Conservation (phyloP, 2,797 vertebrate genomes). For the Sebastes nivosus region DNA sequence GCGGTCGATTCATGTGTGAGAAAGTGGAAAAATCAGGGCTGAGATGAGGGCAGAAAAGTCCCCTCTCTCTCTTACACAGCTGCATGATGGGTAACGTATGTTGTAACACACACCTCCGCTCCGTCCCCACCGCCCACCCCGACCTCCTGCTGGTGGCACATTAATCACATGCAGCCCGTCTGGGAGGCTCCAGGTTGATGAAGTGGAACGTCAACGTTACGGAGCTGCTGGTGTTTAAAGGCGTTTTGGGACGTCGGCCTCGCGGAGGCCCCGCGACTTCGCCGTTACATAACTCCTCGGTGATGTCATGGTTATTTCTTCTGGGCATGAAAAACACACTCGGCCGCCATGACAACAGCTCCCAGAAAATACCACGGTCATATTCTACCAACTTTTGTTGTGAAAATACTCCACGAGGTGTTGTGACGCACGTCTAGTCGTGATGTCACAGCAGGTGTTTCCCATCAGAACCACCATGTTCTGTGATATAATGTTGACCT, state of each 20-base stretch:
- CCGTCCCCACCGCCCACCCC: neutral
- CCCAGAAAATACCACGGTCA: no score
- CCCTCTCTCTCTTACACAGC: neutral
- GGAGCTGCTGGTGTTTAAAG: constrained; percentile 4
- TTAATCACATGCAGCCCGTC: constrained; percentile 12
- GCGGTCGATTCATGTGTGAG: constrained; percentile 11
- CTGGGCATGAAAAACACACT: constrained; percentile 21
- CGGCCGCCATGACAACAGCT: neutral
- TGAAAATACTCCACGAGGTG: no score
- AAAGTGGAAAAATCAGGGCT: constrained; percentile 49
- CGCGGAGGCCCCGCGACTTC: constrained; percentile 9
- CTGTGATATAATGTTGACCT: no score
- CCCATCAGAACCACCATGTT: no score
- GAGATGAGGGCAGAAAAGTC: constrained; percentile 4
- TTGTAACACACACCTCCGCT: neutral
- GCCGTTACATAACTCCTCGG: constrained; percentile 36
- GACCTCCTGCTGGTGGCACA: neutral
- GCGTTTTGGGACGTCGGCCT: neutral
- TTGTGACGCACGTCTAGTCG: no score
- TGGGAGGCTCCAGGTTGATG: constrained; percentile 8
- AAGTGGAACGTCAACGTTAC: constrained; percentile 12
- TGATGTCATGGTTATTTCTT: constrained; percentile 56
- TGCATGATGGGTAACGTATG: neutral
- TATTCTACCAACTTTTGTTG: no score
- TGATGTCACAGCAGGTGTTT: no score